Percentiles rank a stretch among this genome's conserved stretches.
phyloP scores from a whole-genome alignment of 2,888 invertebrate genomes.

The Chouioia cunea region DNA sequence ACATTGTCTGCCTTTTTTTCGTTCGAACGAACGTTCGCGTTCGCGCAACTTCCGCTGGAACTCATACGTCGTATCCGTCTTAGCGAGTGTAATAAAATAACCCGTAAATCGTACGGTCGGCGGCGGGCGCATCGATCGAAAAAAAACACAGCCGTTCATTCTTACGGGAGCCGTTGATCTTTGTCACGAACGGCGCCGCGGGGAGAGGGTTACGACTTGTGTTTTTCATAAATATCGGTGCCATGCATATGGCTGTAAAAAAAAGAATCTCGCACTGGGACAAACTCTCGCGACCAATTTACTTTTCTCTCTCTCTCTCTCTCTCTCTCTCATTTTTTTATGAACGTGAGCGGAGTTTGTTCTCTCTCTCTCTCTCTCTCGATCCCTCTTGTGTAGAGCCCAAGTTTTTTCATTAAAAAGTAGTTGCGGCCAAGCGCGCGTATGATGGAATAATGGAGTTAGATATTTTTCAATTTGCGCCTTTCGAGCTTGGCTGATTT shows the following conservation, averaged over 20 bases:
- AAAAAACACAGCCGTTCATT: not conserved
- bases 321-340: not conserved
- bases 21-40: not conserved
- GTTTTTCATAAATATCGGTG: constrained; percentile 44
- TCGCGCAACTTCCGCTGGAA: constrained; percentile 24
- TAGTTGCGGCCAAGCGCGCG: constrained; percentile 6
- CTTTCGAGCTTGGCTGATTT: constrained; percentile 20
- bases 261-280: constrained; percentile 16
- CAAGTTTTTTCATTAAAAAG: constrained; percentile 46
- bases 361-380: not conserved
- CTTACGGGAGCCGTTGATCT: constrained; percentile 40
- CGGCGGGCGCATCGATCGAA: constrained; percentile 30
- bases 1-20: constrained; percentile 1
- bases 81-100: constrained; percentile 42
- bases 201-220: constrained; percentile 29
- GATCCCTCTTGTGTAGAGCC: not conserved
- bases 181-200: constrained; percentile 27
- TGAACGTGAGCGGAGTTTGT: not conserved
- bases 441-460: constrained; percentile 29
- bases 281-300: constrained; percentile 19
- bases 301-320: constrained; percentile 8
- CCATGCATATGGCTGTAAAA: constrained; percentile 32
- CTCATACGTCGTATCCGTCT: constrained; percentile 40
- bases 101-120: constrained; percentile 36
- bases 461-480: constrained; percentile 35